These are phyloP conservation scores for Buathra laborator DNA, from an alignment of 2,888 invertebrate genomes.

Conservation along the genomic window DNA sequence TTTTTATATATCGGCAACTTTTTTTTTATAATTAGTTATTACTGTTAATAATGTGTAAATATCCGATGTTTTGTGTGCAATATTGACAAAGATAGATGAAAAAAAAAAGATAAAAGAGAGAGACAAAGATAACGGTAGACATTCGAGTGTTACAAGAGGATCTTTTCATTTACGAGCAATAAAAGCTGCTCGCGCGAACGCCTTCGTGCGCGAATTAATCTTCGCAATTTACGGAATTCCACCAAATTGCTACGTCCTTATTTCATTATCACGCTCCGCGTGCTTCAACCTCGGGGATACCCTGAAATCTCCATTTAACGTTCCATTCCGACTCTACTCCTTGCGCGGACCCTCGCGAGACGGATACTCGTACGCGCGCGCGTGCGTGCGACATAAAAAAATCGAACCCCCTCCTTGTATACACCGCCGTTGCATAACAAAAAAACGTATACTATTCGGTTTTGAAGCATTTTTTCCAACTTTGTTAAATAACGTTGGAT, in stretches of 20 bases:
- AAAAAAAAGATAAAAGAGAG: neutral
- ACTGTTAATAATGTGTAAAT: neutral
- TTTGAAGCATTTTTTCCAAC: neutral
- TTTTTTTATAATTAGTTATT: neutral
- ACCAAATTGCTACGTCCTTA: constrained; percentile 20
- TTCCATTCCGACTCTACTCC: neutral
- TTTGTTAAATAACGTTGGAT: too few relatives aligned
- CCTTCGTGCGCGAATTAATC: constrained; percentile 25
- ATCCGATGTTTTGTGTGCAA: neutral
- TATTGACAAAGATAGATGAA: neutral
- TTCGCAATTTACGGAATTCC: constrained; percentile 33
- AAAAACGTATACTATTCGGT: neutral
- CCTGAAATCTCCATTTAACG: constrained; percentile 2
- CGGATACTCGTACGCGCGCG: neutral
- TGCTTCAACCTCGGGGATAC: neutral
- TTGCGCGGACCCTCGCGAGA: neutral
- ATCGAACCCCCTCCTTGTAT: too few relatives aligned
- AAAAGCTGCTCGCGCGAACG: neutral
- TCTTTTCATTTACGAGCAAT: constrained; percentile 34
- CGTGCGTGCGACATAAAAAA: neutral
- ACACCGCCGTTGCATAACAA: too few relatives aligned
- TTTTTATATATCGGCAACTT: neutral
- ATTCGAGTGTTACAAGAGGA: neutral
- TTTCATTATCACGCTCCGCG: constrained; percentile 36
- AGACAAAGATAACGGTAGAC: neutral